These are phyloP conservation scores for Oreochromis mossambicus DNA, from an alignment of 2,797 vertebrate species.

Conservation along the genomic window DNA sequence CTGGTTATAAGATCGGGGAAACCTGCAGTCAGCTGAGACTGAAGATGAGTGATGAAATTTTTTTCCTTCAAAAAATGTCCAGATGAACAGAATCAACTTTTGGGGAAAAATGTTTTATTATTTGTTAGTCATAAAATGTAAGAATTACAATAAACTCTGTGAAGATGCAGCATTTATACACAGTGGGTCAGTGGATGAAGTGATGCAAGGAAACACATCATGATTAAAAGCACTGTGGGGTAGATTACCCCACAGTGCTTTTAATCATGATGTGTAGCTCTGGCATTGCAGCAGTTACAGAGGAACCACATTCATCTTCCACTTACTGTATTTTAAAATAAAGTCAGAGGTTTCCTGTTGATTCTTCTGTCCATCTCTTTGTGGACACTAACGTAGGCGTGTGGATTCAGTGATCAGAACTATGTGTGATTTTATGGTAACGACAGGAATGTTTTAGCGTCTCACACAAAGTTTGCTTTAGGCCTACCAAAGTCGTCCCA, in stretches of 20 bases:
- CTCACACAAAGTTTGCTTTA: neutral
- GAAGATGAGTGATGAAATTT: neutral
- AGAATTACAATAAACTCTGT: neutral
- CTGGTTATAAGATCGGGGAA: neutral
- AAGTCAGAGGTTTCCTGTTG: neutral
- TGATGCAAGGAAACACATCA: no score
- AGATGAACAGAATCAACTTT: neutral
- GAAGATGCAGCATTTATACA: neutral
- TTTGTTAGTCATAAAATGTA: neutral
- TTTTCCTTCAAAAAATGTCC: rapidly evolving
- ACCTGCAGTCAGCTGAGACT: no score
- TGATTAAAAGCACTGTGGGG: neutral
- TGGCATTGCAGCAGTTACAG: neutral
- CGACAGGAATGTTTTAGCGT: neutral
- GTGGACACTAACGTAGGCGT: neutral
- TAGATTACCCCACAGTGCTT: no score
- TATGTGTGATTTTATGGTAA: neutral
- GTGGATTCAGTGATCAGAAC: neutral
- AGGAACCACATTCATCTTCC: neutral
- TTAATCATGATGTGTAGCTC: neutral
- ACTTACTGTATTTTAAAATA: neutral
- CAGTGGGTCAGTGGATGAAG: neutral
- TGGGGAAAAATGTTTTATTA: rapidly evolving
- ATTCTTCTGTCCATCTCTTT: neutral
- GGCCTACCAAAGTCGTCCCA: neutral